These are phyloP conservation scores for Illadopsis cleaveri DNA, from an alignment of 2,113 vertebrate species.

Conservation along the genomic window DNA sequence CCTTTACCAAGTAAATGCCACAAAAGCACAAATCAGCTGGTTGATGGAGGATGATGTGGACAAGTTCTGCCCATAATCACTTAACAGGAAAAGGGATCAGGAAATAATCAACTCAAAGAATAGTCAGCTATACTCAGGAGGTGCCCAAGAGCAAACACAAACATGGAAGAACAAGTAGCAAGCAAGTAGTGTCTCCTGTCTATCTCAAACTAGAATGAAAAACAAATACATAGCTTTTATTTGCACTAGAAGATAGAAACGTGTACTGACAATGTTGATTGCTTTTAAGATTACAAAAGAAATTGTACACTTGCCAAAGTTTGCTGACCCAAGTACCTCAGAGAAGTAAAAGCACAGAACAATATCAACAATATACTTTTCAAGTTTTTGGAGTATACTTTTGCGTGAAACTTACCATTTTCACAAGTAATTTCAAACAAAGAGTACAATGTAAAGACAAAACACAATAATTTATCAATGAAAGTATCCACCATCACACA, in stretches of 20 bases:
- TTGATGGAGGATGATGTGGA: neutral
- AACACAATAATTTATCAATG: neutral
- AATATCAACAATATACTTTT: neutral
- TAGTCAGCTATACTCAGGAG: neutral
- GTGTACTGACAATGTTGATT: neutral
- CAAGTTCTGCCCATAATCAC: neutral
- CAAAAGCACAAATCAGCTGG: conserved; percentile 43
- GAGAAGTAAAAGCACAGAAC: neutral
- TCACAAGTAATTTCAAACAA: neutral
- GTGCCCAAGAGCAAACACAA: neutral
- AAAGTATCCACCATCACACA: neutral
- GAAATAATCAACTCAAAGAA: neutral
- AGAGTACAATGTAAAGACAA: neutral
- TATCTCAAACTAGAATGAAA: neutral
- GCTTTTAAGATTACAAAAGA: neutral
- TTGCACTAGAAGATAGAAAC: neutral
- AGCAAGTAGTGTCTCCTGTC: neutral
- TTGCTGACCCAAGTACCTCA: neutral
- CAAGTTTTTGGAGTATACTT: neutral
- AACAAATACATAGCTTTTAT: neutral
- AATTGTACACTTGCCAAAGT: neutral
- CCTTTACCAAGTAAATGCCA: conserved; percentile 55
- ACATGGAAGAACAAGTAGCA: neutral
- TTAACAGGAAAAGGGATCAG: neutral
- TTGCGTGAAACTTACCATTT: neutral